Percentiles rank a stretch among this genome's conserved stretches.
These are phyloP conservation scores for Drosophila sechellia DNA, from an alignment of 1,140 invertebrate genomes.

Conservation along the genomic window DNA sequence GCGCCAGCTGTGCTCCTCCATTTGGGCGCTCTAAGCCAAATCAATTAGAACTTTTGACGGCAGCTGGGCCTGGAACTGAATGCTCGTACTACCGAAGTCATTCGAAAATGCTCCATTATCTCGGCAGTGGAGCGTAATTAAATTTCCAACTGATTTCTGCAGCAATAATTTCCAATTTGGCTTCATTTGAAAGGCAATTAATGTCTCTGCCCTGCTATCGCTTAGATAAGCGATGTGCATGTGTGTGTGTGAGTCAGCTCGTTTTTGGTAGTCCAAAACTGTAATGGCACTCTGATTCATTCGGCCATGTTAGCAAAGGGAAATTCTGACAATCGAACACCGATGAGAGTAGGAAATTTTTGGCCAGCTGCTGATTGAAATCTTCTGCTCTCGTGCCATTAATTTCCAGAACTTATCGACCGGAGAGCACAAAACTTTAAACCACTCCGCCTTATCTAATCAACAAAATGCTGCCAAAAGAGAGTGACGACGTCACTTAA, in stretches of 20 bases:
- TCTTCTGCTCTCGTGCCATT: conserved; percentile 16
- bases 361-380: conserved; percentile 3
- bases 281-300: conserved; percentile 25
- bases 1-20: conserved; percentile 36
- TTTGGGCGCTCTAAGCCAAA: conserved; percentile 63
- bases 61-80: conserved; percentile 50
- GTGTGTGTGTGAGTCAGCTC: neutral
- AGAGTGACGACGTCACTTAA: conserved; percentile 25
- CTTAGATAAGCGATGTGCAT: conserved; percentile 42
- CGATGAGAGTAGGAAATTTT: conserved; percentile 13
- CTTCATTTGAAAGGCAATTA: conserved; percentile 72
- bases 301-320: neutral
- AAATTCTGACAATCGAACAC: conserved; percentile 18
- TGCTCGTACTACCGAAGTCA: neutral
- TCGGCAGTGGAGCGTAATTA: conserved; percentile 57
- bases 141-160: conserved; percentile 69
- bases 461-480: neutral
- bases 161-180: conserved; percentile 73
- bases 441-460: conserved; percentile 37
- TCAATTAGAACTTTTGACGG: conserved; percentile 80
- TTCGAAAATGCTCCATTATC: conserved; percentile 3
- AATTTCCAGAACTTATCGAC: conserved; percentile 8
- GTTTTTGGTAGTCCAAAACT: conserved; percentile 16
- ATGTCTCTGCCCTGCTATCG: conserved; percentile 61
- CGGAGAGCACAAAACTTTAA: conserved; percentile 32